Evolutionary conservation across 2,888 invertebrate genomes (phyloP), one percentile per base, ranked within the genome.

Genomic region (Rhagium mordax): DNA sequence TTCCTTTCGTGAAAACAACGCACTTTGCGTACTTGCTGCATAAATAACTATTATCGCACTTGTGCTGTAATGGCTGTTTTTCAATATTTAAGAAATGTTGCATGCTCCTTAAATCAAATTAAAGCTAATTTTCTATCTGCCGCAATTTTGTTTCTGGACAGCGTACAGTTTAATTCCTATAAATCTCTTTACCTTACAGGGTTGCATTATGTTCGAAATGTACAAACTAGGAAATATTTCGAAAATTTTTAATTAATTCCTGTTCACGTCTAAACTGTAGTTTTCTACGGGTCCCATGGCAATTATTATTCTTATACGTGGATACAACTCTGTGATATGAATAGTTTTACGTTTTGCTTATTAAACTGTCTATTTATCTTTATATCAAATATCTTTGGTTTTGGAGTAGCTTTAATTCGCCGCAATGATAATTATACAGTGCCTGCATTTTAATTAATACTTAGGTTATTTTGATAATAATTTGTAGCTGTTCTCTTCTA

Each of bases 401-500:
- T 41, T 41, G n/a, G 53, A 53, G 20, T 53, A 21, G 20, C 53
- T 53, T n/a, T 7, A 53, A 24, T 7, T 13, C 21, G 24, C 53
- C 24, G 24, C 24, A 24, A 21, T n/a, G 53, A 21, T 53, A 53
- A 53, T 53, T 53, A 53, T 53, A 53, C n/a, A 24, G 8, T 53
- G 21, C 21, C 20, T 13, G 8, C 53, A 24, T 24, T 53, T 53
- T 53, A 53, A 53, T 53, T 13, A 53, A 53, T 41, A 41, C n/a
- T 10, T 53, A 24, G 21, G 20, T 53, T 53, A 53, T 53, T 51
- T 53, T 53, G 21, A 53, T 21, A 21, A 53, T 20, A 53, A 53
- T 53, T 53, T 53, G 53, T 53, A n/a, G 53, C 18, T 53, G 53
- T 24, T n/a, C 21, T 21, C n/a, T 53, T 53, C n/a, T 13, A n/a